These are phyloP conservation scores for Drosophila mimica DNA, from an alignment of 2,888 invertebrate genomes.

Conservation along the genomic window DNA sequence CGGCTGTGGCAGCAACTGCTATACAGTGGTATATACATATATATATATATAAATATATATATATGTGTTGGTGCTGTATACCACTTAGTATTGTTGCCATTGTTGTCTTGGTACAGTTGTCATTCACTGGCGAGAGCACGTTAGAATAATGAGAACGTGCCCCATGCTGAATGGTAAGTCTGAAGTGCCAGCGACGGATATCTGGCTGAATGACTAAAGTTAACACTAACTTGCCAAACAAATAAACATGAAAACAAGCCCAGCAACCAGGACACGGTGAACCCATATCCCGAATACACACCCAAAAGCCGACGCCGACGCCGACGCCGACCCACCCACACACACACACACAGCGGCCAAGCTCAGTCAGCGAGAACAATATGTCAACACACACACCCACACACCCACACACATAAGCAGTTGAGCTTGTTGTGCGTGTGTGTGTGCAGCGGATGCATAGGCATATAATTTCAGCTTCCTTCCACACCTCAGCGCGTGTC, in stretches of 20 bases:
- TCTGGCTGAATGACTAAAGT: slow-evolving; percentile 82
- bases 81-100: slow-evolving; percentile 53
- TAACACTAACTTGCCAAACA: slow-evolving; percentile 82
- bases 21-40: slow-evolving; percentile 5
- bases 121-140: slow-evolving; percentile 73
- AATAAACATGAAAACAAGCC: slow-evolving; percentile 74
- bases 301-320: slow-evolving; percentile 3
- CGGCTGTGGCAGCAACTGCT: slow-evolving; percentile 50
- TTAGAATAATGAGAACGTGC: slow-evolving; percentile 79
- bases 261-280: background rate
- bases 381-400: slow-evolving; percentile 67
- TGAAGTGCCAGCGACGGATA: slow-evolving; percentile 78
- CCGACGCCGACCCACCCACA: background rate
- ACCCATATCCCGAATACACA: slow-evolving; percentile 13
- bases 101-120: slow-evolving; percentile 76
- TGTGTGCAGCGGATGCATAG: slow-evolving; percentile 54
- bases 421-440: slow-evolving; percentile 25
- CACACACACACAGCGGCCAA: slow-evolving; percentile 5
- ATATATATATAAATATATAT: too few relatives aligned
- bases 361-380: slow-evolving; percentile 60
- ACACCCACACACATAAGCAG: slow-evolving; percentile 28
- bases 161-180: slow-evolving; percentile 48
- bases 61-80: slow-evolving; percentile 24
- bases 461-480: slow-evolving; percentile 81
- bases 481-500: slow-evolving; percentile 47